These are phyloP conservation scores for Sebastes elongatus DNA, from an alignment of 2,797 vertebrate genomes.

Conservation along the genomic window DNA sequence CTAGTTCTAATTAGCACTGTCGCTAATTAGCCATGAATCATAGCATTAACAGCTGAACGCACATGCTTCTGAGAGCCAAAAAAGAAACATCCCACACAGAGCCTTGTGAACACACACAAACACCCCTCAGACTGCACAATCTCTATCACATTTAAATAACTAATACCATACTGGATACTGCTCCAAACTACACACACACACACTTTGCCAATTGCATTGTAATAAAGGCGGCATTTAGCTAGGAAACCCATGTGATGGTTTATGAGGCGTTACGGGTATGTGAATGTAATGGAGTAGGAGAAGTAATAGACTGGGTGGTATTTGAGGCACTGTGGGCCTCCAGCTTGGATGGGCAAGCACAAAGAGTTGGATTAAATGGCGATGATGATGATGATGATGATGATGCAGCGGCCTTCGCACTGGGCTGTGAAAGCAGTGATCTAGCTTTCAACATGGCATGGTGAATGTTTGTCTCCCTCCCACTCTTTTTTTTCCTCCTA, in stretches of 20 bases:
- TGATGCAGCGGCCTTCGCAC: conserved; percentile 19
- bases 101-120: neutral
- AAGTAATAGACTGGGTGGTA: conserved; percentile 58
- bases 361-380: conserved; percentile 52
- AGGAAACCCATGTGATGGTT: conserved; percentile 42
- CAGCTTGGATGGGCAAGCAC: conserved; percentile 49
- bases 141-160: conserved; percentile 48
- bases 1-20: conserved; percentile 77
- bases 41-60: conserved; percentile 73
- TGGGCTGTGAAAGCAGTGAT: conserved; percentile 17
- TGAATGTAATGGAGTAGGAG: conserved; percentile 53
- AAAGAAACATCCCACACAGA: conserved; percentile 35
- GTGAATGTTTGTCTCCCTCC: neutral
- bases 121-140: conserved; percentile 12
- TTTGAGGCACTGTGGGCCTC: conserved; percentile 34
- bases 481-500: neutral
- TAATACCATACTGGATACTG: neutral
- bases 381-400: neutral
- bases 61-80: conserved; percentile 59
- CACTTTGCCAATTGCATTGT: conserved; percentile 8
- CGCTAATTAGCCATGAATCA: conserved; percentile 84
- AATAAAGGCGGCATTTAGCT: conserved; percentile 51
- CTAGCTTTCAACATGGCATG: neutral
- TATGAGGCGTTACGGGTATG: conserved; percentile 58
- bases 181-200: conserved; percentile 17